Evolutionary conservation across 2,797 vertebrate genomes (phyloP).

Genomic region (Streptopelia turtur): DNA sequence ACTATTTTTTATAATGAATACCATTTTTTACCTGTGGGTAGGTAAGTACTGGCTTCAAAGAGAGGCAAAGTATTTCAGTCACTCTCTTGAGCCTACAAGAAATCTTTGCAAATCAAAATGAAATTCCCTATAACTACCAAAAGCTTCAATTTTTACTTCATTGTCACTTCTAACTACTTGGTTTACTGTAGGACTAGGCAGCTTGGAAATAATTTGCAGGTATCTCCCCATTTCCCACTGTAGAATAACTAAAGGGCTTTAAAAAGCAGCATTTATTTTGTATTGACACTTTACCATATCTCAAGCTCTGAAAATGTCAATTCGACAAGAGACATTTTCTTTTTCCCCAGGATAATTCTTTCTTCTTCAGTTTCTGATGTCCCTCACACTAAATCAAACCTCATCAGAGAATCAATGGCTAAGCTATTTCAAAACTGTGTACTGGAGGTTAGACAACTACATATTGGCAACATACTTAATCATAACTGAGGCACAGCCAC

Average conservation of each 20-base stretch:
- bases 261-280: not conserved
- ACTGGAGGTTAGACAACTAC: not conserved
- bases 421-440: not conserved
- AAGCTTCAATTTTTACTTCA: not conserved
- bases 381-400: not conserved
- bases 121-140: not conserved
- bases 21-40: not conserved
- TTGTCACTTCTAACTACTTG: not conserved
- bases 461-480: not conserved
- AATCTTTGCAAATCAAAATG: not conserved
- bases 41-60: slow-evolving; percentile 35
- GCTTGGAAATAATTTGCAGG: not conserved
- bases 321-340: not conserved
- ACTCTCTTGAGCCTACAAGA: not conserved
- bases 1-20: not conserved
- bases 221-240: not conserved
- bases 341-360: not conserved
- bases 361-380: not conserved
- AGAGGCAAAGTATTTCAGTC: slow-evolving; percentile 23
- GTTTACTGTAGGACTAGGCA: not conserved
- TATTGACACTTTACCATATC: not conserved
- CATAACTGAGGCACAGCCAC: not conserved
- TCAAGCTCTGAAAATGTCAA: not conserved
- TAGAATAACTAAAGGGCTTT: not conserved
- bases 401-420: not conserved